These are phyloP conservation scores for Phaedon cochleariae DNA, from an alignment of 2,888 invertebrate genomes.

Conservation along the genomic window DNA sequence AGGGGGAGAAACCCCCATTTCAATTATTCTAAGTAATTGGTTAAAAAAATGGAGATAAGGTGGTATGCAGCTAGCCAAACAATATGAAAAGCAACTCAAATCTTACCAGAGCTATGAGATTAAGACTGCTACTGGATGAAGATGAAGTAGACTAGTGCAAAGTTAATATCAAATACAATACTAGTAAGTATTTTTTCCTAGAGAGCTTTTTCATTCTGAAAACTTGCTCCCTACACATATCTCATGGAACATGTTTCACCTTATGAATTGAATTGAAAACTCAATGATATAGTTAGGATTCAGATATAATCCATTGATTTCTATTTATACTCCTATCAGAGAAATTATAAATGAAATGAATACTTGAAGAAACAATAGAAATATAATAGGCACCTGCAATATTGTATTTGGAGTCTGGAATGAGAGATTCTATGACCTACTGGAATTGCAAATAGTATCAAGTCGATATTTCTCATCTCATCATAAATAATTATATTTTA, in stretches of 20 bases:
- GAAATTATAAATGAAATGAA: background rate
- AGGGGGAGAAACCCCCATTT: background rate
- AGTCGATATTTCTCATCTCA: too few relatives aligned
- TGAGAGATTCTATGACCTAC: too few relatives aligned
- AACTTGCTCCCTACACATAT: background rate
- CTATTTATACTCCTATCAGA: constrained; percentile 6
- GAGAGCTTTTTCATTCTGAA: background rate
- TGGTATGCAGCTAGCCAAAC: background rate
- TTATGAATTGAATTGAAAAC: background rate
- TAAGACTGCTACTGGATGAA: background rate
- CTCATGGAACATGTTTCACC: too few relatives aligned
- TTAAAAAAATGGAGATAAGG: background rate
- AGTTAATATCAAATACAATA: background rate
- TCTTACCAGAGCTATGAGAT: background rate
- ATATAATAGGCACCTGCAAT: too few relatives aligned
- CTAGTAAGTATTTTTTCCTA: too few relatives aligned
- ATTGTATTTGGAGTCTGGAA: too few relatives aligned
- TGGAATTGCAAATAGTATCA: too few relatives aligned
- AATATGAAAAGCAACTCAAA: background rate
- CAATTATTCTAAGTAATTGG: constrained; percentile 1
- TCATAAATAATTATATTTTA: too few relatives aligned
- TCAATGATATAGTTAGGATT: background rate
- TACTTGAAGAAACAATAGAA: too few relatives aligned
- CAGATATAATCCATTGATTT: background rate
- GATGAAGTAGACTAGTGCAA: background rate